A percentile compares a stretch with the other conserved stretches of the same genome.
Conservation (phyloP, 2,797 vertebrate genomes). For the Rhabdomys pumilio region DNA sequence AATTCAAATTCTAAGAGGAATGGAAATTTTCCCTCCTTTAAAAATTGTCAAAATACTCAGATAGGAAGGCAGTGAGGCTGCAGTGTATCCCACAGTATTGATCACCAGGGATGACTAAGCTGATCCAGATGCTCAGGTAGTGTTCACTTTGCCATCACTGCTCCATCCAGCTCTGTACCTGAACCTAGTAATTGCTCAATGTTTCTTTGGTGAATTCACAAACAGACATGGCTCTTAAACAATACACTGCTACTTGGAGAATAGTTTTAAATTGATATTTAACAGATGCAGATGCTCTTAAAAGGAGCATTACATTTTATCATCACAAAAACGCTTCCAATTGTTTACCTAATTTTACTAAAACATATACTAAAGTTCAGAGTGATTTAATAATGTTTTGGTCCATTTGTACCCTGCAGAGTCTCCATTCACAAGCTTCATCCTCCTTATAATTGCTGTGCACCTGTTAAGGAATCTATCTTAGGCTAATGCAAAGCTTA, state of each 20-base stretch:
- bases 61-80: too few relatives aligned
- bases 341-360: constrained; percentile 36
- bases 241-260: constrained; percentile 11
- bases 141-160: background rate
- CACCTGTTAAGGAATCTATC: constrained; percentile 34
- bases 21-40: background rate
- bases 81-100: background rate
- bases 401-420: background rate
- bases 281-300: constrained; percentile 45
- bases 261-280: constrained; percentile 60
- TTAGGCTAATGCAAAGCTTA: constrained; percentile 22
- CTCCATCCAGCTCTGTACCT: background rate
- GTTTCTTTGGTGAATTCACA: constrained; percentile 8
- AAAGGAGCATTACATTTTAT: constrained; percentile 15
- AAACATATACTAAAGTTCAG: constrained; percentile 20
- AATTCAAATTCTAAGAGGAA: background rate
- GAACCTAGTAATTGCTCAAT: background rate
- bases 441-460: background rate
- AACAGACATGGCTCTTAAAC: background rate
- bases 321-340: constrained; percentile 32
- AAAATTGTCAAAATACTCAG: background rate
- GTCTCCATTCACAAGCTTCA: constrained; percentile 38
- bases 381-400: constrained; percentile 47
- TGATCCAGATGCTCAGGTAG: background rate
- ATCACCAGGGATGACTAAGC: background rate